These are phyloP conservation scores for Ichneumoninae sp. DNA, from an alignment of 2,888 invertebrate species.

Conservation along the genomic window DNA sequence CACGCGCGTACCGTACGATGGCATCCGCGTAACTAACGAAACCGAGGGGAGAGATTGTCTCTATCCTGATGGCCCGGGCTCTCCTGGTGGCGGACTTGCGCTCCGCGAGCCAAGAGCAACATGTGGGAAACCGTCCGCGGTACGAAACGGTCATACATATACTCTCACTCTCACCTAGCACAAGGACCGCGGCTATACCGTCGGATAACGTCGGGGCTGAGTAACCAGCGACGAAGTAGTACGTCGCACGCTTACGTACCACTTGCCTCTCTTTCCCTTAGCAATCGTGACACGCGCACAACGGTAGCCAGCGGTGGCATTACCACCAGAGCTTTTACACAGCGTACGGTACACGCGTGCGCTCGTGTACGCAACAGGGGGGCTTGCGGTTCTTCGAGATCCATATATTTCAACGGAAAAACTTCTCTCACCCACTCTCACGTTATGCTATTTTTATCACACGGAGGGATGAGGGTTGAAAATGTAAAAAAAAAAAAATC, in stretches of 20 bases:
- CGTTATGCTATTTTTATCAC: neutral
- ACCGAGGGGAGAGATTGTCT: slow-evolving; percentile 74
- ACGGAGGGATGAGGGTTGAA: slow-evolving; percentile 1
- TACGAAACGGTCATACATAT: slow-evolving; percentile 64
- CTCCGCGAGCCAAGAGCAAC: slow-evolving; percentile 82
- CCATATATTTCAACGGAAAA: slow-evolving; percentile 14
- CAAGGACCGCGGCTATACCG: slow-evolving; percentile 6
- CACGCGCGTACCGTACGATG: slow-evolving; percentile 76
- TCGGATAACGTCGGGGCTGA: slow-evolving; percentile 22
- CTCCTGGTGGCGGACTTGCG: slow-evolving; percentile 81
- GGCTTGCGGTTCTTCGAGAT: neutral
- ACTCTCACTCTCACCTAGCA: slow-evolving; percentile 7
- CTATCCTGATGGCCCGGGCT: slow-evolving; percentile 82
- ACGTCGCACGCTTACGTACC: slow-evolving; percentile 8
- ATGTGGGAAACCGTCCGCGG: slow-evolving; percentile 80
- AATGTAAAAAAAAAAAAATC: slow-evolving; percentile 8
- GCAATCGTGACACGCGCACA: slow-evolving; percentile 37
- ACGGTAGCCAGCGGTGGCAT: neutral
- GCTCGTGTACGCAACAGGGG: neutral
- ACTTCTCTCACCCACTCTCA: neutral
- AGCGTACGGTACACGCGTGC: slow-evolving; percentile 5
- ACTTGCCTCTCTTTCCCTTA: slow-evolving; percentile 1
- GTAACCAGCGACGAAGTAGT: neutral
- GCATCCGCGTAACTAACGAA: slow-evolving; percentile 80
- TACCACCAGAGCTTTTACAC: slow-evolving; percentile 1